Base-by-base conservation (phyloP, 2,888 invertebrate genomes). In the Caenorhabditis sp. region DNA sequence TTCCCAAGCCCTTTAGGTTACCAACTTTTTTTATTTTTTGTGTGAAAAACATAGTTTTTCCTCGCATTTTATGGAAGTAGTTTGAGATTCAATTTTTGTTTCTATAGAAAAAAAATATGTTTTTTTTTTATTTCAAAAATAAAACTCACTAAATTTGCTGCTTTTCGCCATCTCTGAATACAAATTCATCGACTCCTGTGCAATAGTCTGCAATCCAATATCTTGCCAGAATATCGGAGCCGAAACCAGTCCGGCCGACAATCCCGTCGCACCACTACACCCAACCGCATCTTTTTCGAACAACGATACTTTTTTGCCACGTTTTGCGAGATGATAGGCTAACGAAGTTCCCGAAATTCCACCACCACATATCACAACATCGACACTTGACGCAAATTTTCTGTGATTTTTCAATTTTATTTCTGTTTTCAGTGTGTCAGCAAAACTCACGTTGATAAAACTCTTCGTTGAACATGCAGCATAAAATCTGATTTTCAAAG, bases 201-300 rank as follows among this genome's bases (percentile, higher is more conserved):
- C 92, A 62, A 95, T 90, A 81, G 67, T 53, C 55, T 84, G 83
- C n/a, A 83, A 77, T 17, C 79, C 75, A 21, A 77, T 61, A 60
- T 86, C 82, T 53, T 94, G 93, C 88, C 95, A 95, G 86, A 95
- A 94, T 21, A 93, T 92, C 1, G 84, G 85, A 0, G 84, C 79
- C 1, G 94, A 94, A 14, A 95, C 92, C 36, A 95, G 89, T 0
- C 95, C 95, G 19, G 86, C 84, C 14, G 77, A 81, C 86, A 93
- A 92, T 92, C 93, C 94, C 0, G 93, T 92, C 62, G 93, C 92
- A 55, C 93, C 93, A 58, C 93, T 90, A 87, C 93, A 93, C 81
- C 70, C 86, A 78, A 79, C 65, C 84, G 83, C 76, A 50, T 86
- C 80, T 62, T 79, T 80, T 84, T 93, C 93, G 69, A 93, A 85